Base-by-base conservation (phyloP, 37 sponge, comb jelly and placozoan species). In the Aphrocallistes beatrix region DNA sequence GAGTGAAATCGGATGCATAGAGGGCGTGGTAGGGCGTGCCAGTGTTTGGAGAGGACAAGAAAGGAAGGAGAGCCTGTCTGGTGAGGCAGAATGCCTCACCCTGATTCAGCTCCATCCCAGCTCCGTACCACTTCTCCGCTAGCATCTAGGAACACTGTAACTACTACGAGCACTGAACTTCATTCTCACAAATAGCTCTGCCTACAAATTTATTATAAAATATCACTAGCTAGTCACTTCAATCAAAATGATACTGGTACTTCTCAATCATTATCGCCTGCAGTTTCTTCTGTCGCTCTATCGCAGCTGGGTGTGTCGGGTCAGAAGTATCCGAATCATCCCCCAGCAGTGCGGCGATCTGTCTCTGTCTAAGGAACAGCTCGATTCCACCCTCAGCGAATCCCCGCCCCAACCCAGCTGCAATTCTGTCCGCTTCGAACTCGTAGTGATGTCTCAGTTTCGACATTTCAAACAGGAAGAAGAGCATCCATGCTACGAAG, bases 291-390 rank as follows among this genome's bases (percentile, higher is more conserved):
- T 60, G 75, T 60, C 75, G 25, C 6, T 60, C 75, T 6, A 60
- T 19, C 10, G 28, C 10, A 13, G 32, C 3, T 19, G 75, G 75
- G 75, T 60, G 75, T 6, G 75, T 60, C 3, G 75, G 3, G 75
- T 6, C n/a, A 13, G 75, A 60, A 3, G 10, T 19, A 8, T 60
- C 75, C 28, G 10, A 8, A 60, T 60, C 75, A 30, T 60, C 34
- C n/a, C 75, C 75, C 21, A 60, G 34, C 75, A 60, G n/a, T 6
- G n/a, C 28, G n/a, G 75, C 10, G 1, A 60, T 28, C n/a, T 60
- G 75, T 60, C 75, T 60, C 75, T 60, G 75, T 60, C 75, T 21
- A 13, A 60, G n/a, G 75, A 60, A 60, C 34, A 60, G 34, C 75
- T 60, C 75, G 6, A 60, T 19, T 3, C 75, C 75, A 3, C 75